A percentile compares a stretch with the other conserved stretches of the same genome.
phyloP scores from a whole-genome alignment of 1,140 invertebrate genomes.

The Drosophila subpulchrella region DNA sequence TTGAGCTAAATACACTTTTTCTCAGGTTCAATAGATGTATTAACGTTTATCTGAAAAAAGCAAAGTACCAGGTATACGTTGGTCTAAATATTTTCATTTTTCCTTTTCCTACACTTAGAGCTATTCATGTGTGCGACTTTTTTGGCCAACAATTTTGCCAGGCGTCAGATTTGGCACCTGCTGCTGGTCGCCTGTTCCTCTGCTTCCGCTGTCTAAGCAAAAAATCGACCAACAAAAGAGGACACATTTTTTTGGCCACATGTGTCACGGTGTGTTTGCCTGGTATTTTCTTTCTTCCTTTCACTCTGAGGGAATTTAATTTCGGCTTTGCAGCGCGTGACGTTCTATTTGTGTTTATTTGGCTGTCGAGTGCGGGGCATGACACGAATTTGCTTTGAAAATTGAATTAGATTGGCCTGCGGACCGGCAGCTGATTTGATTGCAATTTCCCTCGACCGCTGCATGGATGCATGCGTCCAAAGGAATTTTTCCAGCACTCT shows the following conservation, averaged over 20 bases:
- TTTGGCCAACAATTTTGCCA: slow-evolving; percentile 71
- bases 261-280: slow-evolving; percentile 32
- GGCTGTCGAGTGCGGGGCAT: slow-evolving; percentile 33
- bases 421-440: slow-evolving; percentile 77
- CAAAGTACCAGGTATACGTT: slow-evolving; percentile 2
- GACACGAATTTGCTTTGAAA: slow-evolving; percentile 76
- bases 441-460: slow-evolving; percentile 60
- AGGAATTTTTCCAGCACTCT: slow-evolving; percentile 66
- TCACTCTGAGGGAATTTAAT: slow-evolving; percentile 60
- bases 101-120: slow-evolving; percentile 19
- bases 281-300: slow-evolving; percentile 40
- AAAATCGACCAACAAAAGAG: slow-evolving; percentile 43
- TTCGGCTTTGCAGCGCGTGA: slow-evolving; percentile 74
- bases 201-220: slow-evolving; percentile 55
- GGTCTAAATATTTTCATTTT: neutral
- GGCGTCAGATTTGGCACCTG: slow-evolving; percentile 77
- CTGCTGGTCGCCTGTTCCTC: slow-evolving; percentile 68
- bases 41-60: no score
- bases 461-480: slow-evolving; percentile 44
- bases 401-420: slow-evolving; percentile 78
- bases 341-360: slow-evolving; percentile 57
- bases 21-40: no score
- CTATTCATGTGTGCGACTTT: slow-evolving; percentile 33
- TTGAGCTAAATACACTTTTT: no score
- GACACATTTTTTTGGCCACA: slow-evolving; percentile 21